These are phyloP conservation scores for Drosophila prolongata DNA, from an alignment of 2,888 invertebrate genomes.

Conservation along the genomic window DNA sequence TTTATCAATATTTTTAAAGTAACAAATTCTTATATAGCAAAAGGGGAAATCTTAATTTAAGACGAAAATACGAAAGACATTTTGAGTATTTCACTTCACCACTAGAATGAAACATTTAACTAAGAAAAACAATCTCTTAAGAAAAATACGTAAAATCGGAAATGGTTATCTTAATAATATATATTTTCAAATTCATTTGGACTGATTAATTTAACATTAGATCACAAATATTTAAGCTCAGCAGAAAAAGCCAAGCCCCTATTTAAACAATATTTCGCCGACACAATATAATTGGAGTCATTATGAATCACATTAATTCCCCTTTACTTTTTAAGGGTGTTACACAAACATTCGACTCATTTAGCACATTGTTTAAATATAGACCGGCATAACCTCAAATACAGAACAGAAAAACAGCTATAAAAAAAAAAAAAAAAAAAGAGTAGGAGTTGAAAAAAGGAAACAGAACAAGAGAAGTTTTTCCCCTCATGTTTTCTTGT, in stretches of 20 bases:
- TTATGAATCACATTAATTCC: constrained; percentile 56
- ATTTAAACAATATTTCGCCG: not conserved
- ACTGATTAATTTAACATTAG: too few relatives aligned
- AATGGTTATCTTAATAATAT: too few relatives aligned
- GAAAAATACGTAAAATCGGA: too few relatives aligned
- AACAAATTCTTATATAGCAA: too few relatives aligned
- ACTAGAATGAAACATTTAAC: too few relatives aligned
- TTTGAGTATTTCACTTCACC: too few relatives aligned
- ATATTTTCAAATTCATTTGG: too few relatives aligned
- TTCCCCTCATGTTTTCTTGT: constrained; percentile 10
- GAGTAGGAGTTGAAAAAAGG: constrained; percentile 4
- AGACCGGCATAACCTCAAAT: constrained; percentile 60
- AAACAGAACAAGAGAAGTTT: constrained; percentile 36
- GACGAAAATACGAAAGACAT: too few relatives aligned
- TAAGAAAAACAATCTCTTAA: too few relatives aligned
- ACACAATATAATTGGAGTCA: constrained; percentile 34
- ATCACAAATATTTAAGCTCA: not conserved
- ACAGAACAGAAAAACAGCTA: constrained; percentile 13
- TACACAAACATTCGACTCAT: constrained; percentile 69
- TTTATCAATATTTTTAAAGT: too few relatives aligned
- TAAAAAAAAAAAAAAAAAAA: constrained; percentile 4
- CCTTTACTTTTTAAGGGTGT: constrained; percentile 10
- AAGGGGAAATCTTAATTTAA: too few relatives aligned
- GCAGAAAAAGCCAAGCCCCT: not conserved
- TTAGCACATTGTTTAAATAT: constrained; percentile 73